A percentile compares a stretch with the other conserved stretches of the same genome.
Conservation (phyloP, 1,140 invertebrate species). For the Zaprionus kolodkinae region DNA sequence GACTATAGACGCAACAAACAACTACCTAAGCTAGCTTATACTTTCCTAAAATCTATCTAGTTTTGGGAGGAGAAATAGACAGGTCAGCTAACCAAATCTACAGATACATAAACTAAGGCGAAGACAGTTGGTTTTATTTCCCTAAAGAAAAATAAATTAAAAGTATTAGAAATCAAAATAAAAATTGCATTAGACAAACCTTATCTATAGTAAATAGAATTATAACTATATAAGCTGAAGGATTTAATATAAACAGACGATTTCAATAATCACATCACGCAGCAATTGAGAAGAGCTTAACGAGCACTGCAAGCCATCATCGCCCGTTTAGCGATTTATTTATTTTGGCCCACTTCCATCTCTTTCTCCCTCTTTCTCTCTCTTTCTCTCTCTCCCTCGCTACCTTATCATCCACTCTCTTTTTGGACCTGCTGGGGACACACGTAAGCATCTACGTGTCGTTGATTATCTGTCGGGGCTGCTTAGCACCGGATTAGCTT, state of each 20-base stretch:
- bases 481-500: slow-evolving; percentile 73
- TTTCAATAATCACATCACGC: slow-evolving; percentile 41
- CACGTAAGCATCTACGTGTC: slow-evolving; percentile 70
- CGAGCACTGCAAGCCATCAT: slow-evolving; percentile 33
- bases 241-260: not conserved
- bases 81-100: no score
- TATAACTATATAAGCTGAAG: not conserved
- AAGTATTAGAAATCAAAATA: no score
- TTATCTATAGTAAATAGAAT: not conserved
- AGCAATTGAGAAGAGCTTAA: slow-evolving; percentile 33
- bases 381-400: not conserved
- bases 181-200: no score
- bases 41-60: no score
- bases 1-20: no score
- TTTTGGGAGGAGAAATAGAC: no score
- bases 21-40: no score
- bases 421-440: slow-evolving; percentile 24
- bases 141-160: no score
- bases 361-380: not conserved
- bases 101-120: no score
- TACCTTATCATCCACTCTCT: not conserved
- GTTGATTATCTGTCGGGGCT: slow-evolving; percentile 70
- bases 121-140: no score
- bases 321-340: slow-evolving; percentile 23
- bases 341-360: not conserved